Percentiles rank a stretch among this genome's conserved stretches.
These are phyloP conservation scores for Tachycineta bicolor DNA, from an alignment of 2,113 vertebrate genomes.

Conservation along the genomic window DNA sequence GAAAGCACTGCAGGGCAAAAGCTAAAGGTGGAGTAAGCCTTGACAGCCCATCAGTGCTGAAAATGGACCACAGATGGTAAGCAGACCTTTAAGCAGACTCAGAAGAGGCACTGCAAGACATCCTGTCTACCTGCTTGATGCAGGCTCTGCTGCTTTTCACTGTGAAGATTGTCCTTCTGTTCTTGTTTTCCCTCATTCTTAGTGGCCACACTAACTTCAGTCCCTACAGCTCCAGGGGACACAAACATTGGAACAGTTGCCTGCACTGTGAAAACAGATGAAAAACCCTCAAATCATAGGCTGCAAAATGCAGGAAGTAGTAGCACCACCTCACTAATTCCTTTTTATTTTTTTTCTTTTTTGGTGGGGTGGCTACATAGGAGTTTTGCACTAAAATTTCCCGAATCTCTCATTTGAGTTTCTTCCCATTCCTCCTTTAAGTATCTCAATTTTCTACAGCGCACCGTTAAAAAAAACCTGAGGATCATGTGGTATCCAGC, in stretches of 20 bases:
- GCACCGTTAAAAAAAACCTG: not conserved
- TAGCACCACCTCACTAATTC: not conserved
- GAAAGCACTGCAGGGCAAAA: not conserved
- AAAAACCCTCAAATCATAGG: not conserved
- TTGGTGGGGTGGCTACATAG: not conserved
- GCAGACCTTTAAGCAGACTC: not conserved
- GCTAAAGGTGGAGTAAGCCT: not conserved
- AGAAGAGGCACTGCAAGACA: not conserved
- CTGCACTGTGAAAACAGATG: not conserved
- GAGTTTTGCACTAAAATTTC: not conserved
- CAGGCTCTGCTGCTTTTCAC: slow-evolving; percentile 8
- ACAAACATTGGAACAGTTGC: not conserved
- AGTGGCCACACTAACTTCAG: slow-evolving; percentile 36
- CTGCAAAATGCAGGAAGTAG: not conserved
- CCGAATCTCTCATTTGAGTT: not conserved
- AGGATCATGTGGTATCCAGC: not conserved
- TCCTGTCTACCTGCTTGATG: not conserved
- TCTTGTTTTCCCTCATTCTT: slow-evolving; percentile 16
- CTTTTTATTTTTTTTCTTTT: not conserved
- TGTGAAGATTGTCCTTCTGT: not conserved
- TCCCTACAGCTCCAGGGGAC: slow-evolving; percentile 31
- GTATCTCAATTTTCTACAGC: not conserved
- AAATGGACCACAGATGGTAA: not conserved
- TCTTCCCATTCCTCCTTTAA: not conserved
- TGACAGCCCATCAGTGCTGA: not conserved